These are phyloP conservation scores for Lepeophtheirus salmonis DNA, from an alignment of 1,140 invertebrate species.

Conservation along the genomic window DNA sequence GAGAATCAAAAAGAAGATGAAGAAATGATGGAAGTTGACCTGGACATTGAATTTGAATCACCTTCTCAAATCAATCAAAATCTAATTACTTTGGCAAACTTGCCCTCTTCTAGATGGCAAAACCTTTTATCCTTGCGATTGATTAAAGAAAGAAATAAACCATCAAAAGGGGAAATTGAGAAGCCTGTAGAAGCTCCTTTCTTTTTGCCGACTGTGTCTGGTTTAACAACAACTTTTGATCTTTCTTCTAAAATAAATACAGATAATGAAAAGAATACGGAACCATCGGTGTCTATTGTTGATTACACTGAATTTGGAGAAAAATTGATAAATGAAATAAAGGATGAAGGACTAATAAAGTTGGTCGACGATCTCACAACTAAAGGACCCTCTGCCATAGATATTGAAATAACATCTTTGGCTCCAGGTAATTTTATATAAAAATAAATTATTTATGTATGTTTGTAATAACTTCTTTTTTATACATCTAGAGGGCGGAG, in stretches of 20 bases:
- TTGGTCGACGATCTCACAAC: no score
- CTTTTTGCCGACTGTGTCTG: conserved; percentile 74
- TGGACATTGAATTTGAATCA: conserved; percentile 44
- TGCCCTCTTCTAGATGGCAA: conserved; percentile 56
- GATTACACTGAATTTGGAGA: no score
- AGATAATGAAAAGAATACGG: no score
- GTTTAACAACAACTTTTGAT: conserved; percentile 62
- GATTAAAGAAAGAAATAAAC: conserved; percentile 56
- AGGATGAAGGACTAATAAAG: no score
- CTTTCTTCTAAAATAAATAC: conserved; percentile 35
- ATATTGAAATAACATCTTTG: no score
- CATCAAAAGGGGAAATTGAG: conserved; percentile 58
- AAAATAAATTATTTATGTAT: no score
- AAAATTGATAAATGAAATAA: no score
- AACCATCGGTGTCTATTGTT: no score
- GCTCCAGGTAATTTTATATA: no score
- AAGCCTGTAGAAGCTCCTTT: conserved; percentile 71
- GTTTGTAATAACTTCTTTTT: no score
- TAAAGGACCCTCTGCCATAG: no score
- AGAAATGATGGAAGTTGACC: conserved; percentile 33
- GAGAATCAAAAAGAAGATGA: conserved; percentile 27
- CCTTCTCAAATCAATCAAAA: conserved; percentile 58
- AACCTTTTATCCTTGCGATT: conserved; percentile 3
- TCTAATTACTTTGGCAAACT: conserved; percentile 62
- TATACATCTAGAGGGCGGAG: no score